A percentile compares a stretch with the other conserved stretches of the same genome.
phyloP scores from a whole-genome alignment of 2,113 vertebrate species.

The Chaetops frenatus region DNA sequence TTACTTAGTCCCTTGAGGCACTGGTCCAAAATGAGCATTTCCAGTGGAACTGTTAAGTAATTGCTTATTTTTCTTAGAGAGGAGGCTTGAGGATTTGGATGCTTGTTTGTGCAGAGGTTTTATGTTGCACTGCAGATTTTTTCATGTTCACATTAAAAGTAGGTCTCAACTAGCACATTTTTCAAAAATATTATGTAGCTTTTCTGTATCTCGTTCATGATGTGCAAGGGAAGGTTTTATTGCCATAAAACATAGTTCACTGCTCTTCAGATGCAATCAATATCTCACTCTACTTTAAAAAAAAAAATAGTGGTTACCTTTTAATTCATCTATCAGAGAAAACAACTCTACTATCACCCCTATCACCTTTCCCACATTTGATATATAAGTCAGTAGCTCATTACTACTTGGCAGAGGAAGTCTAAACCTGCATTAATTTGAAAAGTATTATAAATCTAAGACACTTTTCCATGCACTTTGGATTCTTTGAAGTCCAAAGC shows the following conservation, averaged over 20 bases:
- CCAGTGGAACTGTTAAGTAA: not conserved
- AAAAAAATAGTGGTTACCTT: not conserved
- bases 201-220: not conserved
- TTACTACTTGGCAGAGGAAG: not conserved
- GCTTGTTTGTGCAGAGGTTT: not conserved
- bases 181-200: not conserved
- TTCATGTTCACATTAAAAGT: not conserved
- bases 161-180: not conserved
- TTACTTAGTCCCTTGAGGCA: not conserved
- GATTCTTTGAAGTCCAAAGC: not conserved
- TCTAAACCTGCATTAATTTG: not conserved
- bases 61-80: not conserved
- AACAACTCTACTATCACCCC: not conserved
- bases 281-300: not conserved
- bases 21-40: not conserved
- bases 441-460: not conserved
- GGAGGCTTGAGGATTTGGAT: not conserved
- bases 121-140: not conserved
- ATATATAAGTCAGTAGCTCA: not conserved
- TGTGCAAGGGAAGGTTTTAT: accelerated
- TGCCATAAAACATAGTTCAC: not conserved
- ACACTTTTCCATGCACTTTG: not conserved
- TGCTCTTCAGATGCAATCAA: not conserved
- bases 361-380: not conserved
- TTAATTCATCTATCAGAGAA: not conserved